Percentiles rank a stretch among this genome's conserved stretches.
Evolutionary conservation across 1,140 invertebrate genomes (phyloP).

Genomic region (Pentalonia nigronervosa): DNA sequence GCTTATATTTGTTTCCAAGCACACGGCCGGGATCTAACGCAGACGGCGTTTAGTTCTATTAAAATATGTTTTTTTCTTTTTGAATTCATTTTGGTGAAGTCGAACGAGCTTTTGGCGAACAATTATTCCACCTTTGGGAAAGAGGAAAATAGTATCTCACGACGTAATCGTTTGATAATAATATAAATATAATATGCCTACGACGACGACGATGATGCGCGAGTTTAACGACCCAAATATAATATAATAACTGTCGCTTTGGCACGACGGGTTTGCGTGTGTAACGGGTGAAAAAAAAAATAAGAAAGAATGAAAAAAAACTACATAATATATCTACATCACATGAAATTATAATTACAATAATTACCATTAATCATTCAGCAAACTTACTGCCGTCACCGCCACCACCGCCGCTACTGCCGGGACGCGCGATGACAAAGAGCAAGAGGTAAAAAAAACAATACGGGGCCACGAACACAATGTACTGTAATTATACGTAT

Average conservation of each 20-base stretch:
- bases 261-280: not conserved
- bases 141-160: not conserved
- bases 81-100: not conserved
- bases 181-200: not conserved
- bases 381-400: not conserved
- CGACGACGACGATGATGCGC: not conserved
- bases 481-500: not conserved
- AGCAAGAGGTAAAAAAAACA: not conserved
- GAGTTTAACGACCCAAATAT: conserved; percentile 23
- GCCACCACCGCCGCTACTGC: not conserved
- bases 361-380: conserved; percentile 29
- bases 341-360: conserved; percentile 6
- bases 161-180: not conserved
- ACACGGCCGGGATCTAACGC: not conserved
- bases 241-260: not conserved
- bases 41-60: not conserved
- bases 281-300: not conserved
- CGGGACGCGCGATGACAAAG: not conserved
- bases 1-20: not conserved
- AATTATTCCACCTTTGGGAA: not conserved
- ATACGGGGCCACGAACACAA: not conserved
- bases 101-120: not conserved
- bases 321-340: not conserved
- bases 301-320: not conserved
- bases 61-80: not conserved